Percentiles rank a stretch among this genome's conserved stretches.
These are phyloP conservation scores for Crocodylus rhombifer DNA, from an alignment of 2,797 vertebrate species.

Conservation along the genomic window DNA sequence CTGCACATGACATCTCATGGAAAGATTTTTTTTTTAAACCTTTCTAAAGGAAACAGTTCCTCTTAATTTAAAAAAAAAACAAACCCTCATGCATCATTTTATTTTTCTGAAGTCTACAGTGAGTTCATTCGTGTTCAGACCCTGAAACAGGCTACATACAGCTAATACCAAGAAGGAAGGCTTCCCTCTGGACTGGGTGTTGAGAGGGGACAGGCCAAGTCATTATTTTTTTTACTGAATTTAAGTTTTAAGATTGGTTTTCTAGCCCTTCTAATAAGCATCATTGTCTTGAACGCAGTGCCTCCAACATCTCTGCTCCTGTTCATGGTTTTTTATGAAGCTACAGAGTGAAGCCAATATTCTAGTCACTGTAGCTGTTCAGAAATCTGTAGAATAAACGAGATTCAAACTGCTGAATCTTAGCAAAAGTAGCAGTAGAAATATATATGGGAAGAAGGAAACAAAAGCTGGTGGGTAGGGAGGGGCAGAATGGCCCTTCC, in stretches of 20 bases:
- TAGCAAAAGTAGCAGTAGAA: neutral
- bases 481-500: neutral
- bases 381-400: neutral
- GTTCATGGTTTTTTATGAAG: neutral
- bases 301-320: neutral
- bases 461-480: neutral
- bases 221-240: neutral
- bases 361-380: neutral
- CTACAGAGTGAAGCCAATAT: neutral
- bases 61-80: neutral
- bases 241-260: neutral
- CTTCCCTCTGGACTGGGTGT: neutral
- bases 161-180: neutral
- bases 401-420: neutral
- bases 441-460: neutral
- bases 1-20: fast-evolving
- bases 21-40: neutral
- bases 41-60: neutral
- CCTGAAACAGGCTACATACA: fast-evolving
- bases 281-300: neutral
- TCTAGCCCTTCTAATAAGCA: neutral
- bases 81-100: too few species aligned
- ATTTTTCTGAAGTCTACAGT: fast-evolving
- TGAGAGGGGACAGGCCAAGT: neutral
- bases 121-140: neutral